Conservation (phyloP, 2,888 invertebrate genomes). For the Celastrina argiolus region DNA sequence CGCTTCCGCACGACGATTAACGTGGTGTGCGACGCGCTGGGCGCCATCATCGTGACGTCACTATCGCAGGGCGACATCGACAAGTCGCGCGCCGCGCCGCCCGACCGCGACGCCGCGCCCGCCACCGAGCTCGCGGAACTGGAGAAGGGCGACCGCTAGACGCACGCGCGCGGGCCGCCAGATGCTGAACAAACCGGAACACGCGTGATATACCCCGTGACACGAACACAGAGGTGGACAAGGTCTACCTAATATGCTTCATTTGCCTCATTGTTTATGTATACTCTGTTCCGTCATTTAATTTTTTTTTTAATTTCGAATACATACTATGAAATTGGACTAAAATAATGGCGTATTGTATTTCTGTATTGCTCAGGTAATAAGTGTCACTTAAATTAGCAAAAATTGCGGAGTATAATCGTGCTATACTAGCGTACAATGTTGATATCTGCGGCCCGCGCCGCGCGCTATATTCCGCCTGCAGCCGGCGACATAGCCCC, state of each 20-base stretch:
- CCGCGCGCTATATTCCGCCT: background rate
- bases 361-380: too few species aligned
- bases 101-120: conserved; percentile 67
- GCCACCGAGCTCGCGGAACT: conserved; percentile 83
- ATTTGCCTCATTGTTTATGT: too few species aligned
- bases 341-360: too few species aligned
- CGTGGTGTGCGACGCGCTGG: conserved; percentile 96
- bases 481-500: background rate
- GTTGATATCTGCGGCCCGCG: background rate
- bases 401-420: too few species aligned
- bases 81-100: conserved; percentile 56
- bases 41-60: conserved; percentile 93
- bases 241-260: too few species aligned
- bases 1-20: conserved; percentile 94
- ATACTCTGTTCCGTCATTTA: too few species aligned
- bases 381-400: too few species aligned
- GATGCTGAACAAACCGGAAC: background rate
- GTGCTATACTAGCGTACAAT: too few species aligned
- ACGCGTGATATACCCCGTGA: too few species aligned
- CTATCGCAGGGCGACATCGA: conserved; percentile 85
- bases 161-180: background rate
- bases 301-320: too few species aligned
- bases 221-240: too few species aligned
- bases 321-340: too few species aligned
- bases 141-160: conserved; percentile 69